Evolutionary conservation across 2,888 invertebrate species (phyloP), one percentile per base, ranked within the genome.

Genomic region (Eupithecia dodoneata): DNA sequence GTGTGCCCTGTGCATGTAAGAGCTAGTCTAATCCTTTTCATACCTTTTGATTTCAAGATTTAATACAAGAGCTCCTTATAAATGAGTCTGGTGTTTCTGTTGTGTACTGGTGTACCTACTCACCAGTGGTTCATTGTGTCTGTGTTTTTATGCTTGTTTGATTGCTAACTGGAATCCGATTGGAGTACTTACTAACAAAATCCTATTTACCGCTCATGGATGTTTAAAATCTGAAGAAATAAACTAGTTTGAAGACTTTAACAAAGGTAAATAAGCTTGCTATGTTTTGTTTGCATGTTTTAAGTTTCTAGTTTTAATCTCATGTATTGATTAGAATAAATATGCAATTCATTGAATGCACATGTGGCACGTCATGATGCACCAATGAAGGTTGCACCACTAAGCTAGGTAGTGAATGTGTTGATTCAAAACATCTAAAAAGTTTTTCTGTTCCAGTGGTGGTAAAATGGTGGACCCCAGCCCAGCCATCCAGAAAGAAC

Each of bases 401-500:
- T 1, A 15, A 52, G 5, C 52, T 52, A 5, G 6, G n/a, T 6
- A 52, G 15, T 52, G 15, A 18, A 55, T 55, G 55, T 55, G n/a
- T 18, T 55, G 63, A 30, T 30, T 63, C 4, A 9, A 30, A 18
- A 30, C 10, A 18, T 45, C 69, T 45, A 44, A 44, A 4, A 44
- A 3, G 2, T 12, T 30, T 30, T 47, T 70, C 70, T 13, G 44
- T 79, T 79, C n/a, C 89, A 98, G 98, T 76, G 97, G 97, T 78
- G 98, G 97, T 76, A 98, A 98, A 90, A 90, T 99, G 72, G 97
- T 98, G 0, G 99, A 98, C 75, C 95, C 98, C 4, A 97, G 97
- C 73, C 97, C 98, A 0, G 96, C 97, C 45, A 96, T 97, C 65
- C 96, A 98, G 87, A 97, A 96, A 83, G 97, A 98, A 88, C 91